Conservation (phyloP, 2,797 vertebrate genomes). For the Okamejei kenojei region DNA sequence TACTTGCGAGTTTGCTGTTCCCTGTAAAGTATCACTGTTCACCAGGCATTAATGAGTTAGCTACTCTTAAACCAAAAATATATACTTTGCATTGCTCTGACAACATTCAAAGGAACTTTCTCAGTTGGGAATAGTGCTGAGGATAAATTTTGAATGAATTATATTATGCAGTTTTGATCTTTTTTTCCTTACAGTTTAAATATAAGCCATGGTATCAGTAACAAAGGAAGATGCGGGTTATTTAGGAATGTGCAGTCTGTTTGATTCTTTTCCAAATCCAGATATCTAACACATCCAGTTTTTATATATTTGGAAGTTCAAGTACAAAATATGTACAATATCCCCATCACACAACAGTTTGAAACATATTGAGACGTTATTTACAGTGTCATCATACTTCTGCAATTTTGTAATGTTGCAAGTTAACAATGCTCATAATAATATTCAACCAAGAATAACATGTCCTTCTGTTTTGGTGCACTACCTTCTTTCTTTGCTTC, state of each 20-base stretch:
- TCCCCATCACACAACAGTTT: background rate
- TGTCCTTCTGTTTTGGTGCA: background rate
- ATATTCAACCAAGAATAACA: background rate
- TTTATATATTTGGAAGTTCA: slow-evolving; percentile 7
- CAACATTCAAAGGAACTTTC: background rate
- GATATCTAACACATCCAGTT: background rate
- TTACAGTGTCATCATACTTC: background rate
- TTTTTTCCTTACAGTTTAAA: slow-evolving; percentile 7
- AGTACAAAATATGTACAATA: background rate
- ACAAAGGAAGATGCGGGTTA: slow-evolving; percentile 7
- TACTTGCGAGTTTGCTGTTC: background rate
- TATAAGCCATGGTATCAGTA: background rate
- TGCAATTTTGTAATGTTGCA: background rate
- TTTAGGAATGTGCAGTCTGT: background rate
- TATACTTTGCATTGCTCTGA: background rate
- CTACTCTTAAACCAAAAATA: background rate
- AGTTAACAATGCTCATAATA: background rate
- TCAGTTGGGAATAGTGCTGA: background rate
- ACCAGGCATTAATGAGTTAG: background rate
- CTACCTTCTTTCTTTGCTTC: background rate
- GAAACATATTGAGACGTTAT: background rate
- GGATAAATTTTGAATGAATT: slow-evolving; percentile 15
- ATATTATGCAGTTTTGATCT: background rate
- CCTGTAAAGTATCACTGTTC: background rate
- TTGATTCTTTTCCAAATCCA: background rate